Conservation (phyloP, 2,888 invertebrate genomes). For the Eristalis tenax region DNA sequence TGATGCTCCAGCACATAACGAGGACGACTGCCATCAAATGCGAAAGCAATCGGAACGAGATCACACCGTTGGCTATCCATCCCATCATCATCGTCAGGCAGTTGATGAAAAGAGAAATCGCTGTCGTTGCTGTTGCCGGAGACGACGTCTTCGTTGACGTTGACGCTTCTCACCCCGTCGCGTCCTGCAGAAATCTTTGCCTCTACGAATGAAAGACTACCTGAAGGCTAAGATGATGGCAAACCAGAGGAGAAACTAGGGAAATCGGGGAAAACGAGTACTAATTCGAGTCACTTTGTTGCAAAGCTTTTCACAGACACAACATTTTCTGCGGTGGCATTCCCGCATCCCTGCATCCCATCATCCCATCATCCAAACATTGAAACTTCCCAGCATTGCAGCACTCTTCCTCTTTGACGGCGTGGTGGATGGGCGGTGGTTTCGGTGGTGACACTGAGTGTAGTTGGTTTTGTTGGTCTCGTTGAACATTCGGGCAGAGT, state of each 20-base stretch:
- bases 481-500: conserved; percentile 4
- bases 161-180: neutral
- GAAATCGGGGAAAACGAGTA: conserved; percentile 43
- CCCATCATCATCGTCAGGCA: conserved; percentile 43
- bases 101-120: conserved; percentile 31
- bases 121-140: neutral
- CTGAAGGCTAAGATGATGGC: conserved; percentile 64
- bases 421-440: conserved; percentile 47
- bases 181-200: conserved; percentile 30
- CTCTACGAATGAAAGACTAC: conserved; percentile 46
- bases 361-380: neutral
- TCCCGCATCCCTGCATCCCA: conserved; percentile 9
- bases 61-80: conserved; percentile 61
- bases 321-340: conserved; percentile 61
- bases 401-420: conserved; percentile 40
- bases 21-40: conserved; percentile 47
- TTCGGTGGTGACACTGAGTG: conserved; percentile 67
- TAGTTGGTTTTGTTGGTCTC: conserved; percentile 55
- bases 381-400: conserved; percentile 40
- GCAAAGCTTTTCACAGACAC: conserved; percentile 60
- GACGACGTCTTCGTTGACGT: neutral
- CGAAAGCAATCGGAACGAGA: conserved; percentile 63
- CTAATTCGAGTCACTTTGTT: conserved; percentile 70
- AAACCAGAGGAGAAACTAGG: conserved; percentile 9
- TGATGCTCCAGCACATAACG: conserved; percentile 32